A percentile compares a stretch with the other conserved stretches of the same genome.
These are phyloP conservation scores for Myrmecophaga tridactyla DNA, from an alignment of 2,113 vertebrate species.

Conservation along the genomic window DNA sequence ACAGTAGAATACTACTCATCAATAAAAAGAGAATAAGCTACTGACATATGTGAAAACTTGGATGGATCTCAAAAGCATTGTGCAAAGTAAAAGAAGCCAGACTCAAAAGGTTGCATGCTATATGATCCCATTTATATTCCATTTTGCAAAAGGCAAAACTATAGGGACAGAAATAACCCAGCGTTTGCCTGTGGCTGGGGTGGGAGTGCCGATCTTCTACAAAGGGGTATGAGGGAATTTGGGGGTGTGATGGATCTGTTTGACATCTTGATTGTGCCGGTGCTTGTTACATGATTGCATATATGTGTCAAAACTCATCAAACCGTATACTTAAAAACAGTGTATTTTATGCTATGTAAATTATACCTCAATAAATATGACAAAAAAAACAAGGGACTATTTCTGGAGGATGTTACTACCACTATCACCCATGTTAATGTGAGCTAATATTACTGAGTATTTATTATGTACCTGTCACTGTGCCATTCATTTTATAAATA, in stretches of 20 bases:
- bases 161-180: neutral
- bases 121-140: neutral
- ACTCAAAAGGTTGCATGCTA: neutral
- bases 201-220: neutral
- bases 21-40: neutral
- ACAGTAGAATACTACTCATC: neutral
- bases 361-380: neutral
- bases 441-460: neutral
- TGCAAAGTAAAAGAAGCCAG: neutral
- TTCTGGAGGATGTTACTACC: conserved; percentile 2
- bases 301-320: neutral
- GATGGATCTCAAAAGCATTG: neutral
- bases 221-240: neutral
- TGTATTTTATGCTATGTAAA: neutral
- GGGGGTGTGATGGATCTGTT: too few species aligned
- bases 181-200: neutral
- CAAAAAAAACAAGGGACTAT: neutral
- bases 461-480: neutral
- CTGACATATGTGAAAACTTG: rapidly evolving
- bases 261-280: neutral
- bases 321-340: neutral
- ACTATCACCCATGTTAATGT: neutral
- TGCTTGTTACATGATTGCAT: neutral
- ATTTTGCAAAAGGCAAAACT: neutral
- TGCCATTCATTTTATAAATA: neutral